phyloP scores from a whole-genome alignment of 1,140 invertebrate genomes.

The Argopecten irradians region DNA sequence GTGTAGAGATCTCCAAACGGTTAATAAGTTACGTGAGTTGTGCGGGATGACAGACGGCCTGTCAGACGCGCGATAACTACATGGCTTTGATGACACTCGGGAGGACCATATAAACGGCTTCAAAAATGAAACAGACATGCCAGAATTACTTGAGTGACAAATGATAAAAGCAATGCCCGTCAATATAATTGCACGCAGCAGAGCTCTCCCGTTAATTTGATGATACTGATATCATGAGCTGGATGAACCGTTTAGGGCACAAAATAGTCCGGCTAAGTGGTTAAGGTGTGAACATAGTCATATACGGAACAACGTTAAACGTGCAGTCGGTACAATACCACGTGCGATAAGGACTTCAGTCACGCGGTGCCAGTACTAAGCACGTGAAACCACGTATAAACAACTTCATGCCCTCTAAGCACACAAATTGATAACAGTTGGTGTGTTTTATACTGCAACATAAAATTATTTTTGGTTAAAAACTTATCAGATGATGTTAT shows the following conservation, averaged over 20 bases:
- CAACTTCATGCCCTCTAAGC: no score
- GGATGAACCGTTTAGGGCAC: not conserved
- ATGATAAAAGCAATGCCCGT: conserved; percentile 23
- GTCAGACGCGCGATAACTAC: conserved; percentile 37
- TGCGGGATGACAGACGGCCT: conserved; percentile 34
- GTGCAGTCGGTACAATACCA: not conserved
- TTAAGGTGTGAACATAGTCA: not conserved
- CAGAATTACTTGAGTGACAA: conserved; percentile 28
- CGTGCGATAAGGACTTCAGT: no score
- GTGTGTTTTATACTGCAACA: no score
- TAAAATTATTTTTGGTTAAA: no score
- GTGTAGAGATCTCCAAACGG: conserved; percentile 31
- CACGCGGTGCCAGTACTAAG: no score
- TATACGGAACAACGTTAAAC: not conserved
- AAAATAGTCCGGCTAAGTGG: not conserved
- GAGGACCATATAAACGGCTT: conserved; percentile 34
- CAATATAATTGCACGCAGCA: conserved; percentile 26
- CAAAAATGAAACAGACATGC: conserved; percentile 38
- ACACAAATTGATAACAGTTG: no score
- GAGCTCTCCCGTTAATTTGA: not conserved
- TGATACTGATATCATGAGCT: not conserved
- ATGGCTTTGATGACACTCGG: conserved; percentile 39
- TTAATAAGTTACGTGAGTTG: conserved; percentile 36
- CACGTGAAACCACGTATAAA: no score
- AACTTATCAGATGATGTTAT: no score